Conservation (phyloP, 2,888 invertebrate genomes). For the Octodonta nipae region DNA sequence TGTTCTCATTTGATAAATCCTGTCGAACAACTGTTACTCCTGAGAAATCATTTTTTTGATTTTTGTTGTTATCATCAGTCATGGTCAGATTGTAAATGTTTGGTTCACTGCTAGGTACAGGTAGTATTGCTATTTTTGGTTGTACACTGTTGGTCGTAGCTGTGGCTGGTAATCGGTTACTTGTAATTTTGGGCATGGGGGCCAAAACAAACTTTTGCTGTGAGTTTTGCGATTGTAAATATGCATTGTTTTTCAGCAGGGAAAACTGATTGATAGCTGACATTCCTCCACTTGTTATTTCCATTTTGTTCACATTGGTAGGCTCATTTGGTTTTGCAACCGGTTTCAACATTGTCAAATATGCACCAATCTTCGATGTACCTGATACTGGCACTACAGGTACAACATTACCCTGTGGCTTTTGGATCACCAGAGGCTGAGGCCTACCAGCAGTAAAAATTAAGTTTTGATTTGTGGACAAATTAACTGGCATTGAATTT, state of each 20-base stretch:
- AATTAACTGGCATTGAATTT: slow-evolving; percentile 9
- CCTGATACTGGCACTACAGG: slow-evolving; percentile 40
- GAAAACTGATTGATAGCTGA: slow-evolving; percentile 12
- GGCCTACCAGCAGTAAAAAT: slow-evolving; percentile 27
- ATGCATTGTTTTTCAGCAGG: slow-evolving; percentile 22
- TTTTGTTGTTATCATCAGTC: no score
- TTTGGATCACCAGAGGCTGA: slow-evolving; percentile 46
- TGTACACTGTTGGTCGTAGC: slow-evolving; percentile 43
- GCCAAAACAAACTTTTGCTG: slow-evolving; percentile 41
- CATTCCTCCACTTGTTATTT: slow-evolving; percentile 9
- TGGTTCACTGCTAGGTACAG: no score
- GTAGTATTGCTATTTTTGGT: slow-evolving; percentile 31
- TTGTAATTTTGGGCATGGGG: slow-evolving; percentile 46
- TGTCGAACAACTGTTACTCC: no score
- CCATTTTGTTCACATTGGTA: slow-evolving; percentile 32
- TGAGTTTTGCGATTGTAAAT: slow-evolving; percentile 12
- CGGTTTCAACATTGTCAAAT: slow-evolving; percentile 45
- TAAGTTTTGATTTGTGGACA: slow-evolving; percentile 16
- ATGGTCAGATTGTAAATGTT: no score
- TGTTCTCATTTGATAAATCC: slow-evolving; percentile 14
- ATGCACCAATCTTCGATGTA: slow-evolving; percentile 40
- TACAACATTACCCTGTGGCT: slow-evolving; percentile 31
- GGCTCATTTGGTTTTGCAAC: slow-evolving; percentile 32
- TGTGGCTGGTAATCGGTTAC: slow-evolving; percentile 43
- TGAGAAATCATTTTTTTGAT: no score